Conservation (phyloP, 1,140 invertebrate species). For the Cherax destructor region DNA sequence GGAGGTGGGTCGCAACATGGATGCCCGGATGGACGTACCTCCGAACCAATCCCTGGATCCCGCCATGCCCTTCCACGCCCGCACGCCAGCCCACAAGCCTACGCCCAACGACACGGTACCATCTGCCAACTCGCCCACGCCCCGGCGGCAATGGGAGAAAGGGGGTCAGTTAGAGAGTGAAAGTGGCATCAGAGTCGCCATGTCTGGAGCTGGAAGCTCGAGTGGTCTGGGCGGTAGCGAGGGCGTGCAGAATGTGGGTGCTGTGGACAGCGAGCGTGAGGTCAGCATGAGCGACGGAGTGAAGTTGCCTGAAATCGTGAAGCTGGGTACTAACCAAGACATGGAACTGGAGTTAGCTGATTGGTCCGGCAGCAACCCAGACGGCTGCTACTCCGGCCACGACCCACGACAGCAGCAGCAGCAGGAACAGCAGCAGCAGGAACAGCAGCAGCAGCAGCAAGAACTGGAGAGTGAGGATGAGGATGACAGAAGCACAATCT, state of each 20-base stretch:
- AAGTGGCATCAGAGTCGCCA: too few species aligned
- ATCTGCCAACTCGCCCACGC: too few species aligned
- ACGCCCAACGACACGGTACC: not conserved
- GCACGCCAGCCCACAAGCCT: not conserved
- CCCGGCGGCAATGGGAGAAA: too few species aligned
- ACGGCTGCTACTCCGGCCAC: not conserved
- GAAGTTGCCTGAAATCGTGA: not conserved
- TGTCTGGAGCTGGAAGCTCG: too few species aligned
- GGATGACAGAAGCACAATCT: not conserved
- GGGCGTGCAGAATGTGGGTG: constrained; percentile 8
- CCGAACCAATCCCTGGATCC: not conserved
- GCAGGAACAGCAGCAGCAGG: not conserved
- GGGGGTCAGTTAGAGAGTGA: too few species aligned
- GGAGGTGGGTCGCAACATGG: not conserved
- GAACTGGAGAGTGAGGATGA: not conserved
- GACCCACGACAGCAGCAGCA: not conserved
- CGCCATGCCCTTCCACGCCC: not conserved
- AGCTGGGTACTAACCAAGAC: not conserved
- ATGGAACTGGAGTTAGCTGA: constrained; percentile 47
- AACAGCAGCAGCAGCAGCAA: too few species aligned
- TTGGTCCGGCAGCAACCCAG: constrained; percentile 2
- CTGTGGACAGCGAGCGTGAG: not conserved
- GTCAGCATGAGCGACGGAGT: not conserved
- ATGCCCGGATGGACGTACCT: not conserved
- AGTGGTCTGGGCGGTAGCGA: not conserved